Percentiles rank a stretch among this genome's conserved stretches.
Evolutionary conservation across 2,797 vertebrate genomes (phyloP).

Genomic region (Vultur gryphus): DNA sequence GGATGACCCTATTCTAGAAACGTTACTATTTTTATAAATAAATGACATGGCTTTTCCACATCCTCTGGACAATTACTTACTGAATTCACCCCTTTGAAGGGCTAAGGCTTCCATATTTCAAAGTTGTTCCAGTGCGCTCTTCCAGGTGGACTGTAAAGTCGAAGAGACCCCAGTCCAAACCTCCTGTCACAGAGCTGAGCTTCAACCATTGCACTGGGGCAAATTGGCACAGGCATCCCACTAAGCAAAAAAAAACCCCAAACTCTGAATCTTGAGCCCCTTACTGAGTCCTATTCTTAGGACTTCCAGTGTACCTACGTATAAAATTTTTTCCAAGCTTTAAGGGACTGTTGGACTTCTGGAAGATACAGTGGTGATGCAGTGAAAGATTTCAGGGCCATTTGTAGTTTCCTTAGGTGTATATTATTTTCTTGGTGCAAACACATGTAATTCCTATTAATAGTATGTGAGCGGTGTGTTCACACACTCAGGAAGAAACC

Average conservation of each 20-base stretch:
- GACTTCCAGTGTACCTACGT: neutral
- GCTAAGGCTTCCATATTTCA: neutral
- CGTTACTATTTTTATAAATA: neutral
- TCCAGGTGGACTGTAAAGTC: neutral
- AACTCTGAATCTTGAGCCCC: neutral
- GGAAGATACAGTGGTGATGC: neutral
- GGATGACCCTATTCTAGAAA: neutral
- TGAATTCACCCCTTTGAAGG: neutral
- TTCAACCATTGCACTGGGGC: neutral
- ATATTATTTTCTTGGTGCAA: neutral
- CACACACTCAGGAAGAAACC: neutral
- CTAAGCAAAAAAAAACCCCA: fast-evolving
- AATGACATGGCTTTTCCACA: neutral
- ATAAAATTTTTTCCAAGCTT: neutral
- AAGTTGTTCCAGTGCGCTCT: neutral
- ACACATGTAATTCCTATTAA: neutral
- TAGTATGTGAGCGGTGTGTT: neutral
- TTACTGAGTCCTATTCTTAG: neutral
- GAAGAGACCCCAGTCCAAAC: neutral
- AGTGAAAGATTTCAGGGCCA: neutral
- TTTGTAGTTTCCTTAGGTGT: neutral
- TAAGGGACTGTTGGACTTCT: neutral
- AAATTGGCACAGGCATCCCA: neutral
- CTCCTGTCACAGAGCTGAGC: neutral
- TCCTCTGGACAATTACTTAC: neutral